Evolutionary conservation across 2,797 vertebrate genomes (phyloP).

Genomic region (Hirundo rustica): DNA sequence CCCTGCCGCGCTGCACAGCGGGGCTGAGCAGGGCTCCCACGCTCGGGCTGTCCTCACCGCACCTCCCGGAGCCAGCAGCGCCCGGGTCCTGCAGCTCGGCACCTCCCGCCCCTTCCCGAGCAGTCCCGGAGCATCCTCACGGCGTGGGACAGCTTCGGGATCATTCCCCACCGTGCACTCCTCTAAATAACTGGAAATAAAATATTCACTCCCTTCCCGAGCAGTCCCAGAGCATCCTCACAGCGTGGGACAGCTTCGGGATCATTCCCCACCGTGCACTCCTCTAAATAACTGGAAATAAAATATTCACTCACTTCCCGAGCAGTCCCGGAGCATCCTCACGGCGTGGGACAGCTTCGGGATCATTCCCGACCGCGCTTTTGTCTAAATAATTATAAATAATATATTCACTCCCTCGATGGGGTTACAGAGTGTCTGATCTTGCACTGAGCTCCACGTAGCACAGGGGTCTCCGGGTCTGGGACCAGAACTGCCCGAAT

Average conservation of each 20-base stretch:
- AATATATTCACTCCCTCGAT: not conserved
- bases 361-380: not conserved
- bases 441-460: not conserved
- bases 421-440: not conserved
- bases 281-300: too few relatives aligned
- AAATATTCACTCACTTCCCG: too few relatives aligned
- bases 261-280: too few relatives aligned
- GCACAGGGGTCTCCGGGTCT: not conserved
- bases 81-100: accelerated
- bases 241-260: too few relatives aligned
- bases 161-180: too few relatives aligned
- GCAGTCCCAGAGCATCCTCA: too few relatives aligned
- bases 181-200: too few relatives aligned
- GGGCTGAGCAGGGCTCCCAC: not conserved
- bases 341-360: accelerated
- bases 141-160: too few relatives aligned
- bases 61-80: not conserved
- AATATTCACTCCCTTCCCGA: too few relatives aligned
- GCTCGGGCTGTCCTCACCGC: accelerated
- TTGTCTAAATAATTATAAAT: not conserved
- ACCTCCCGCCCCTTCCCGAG: not conserved
- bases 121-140: too few relatives aligned
- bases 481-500: not conserved
- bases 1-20: not conserved
- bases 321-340: not conserved